Conservation (phyloP, 2,113 vertebrate species). For the Carassius carassius region DNA sequence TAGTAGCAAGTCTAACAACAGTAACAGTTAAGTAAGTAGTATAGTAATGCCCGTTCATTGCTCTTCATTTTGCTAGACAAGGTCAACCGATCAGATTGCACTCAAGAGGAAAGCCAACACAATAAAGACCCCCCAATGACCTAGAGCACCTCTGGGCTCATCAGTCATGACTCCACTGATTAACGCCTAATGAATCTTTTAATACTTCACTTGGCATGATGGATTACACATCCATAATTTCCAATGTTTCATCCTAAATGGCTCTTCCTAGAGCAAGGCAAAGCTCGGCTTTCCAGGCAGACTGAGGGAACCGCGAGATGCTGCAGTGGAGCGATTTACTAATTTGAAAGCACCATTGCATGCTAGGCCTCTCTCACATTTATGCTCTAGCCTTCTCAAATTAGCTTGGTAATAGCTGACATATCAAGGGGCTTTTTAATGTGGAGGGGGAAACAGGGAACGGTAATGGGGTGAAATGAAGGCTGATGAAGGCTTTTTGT, state of each 20-base stretch:
- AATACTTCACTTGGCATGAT: constrained; percentile 59
- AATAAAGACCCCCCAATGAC: constrained; percentile 11
- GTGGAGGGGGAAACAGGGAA: constrained; percentile 41
- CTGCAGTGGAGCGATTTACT: constrained; percentile 50
- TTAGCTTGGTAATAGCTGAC: constrained; percentile 63
- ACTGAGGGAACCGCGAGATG: constrained; percentile 36
- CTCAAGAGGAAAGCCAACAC: constrained; percentile 36
- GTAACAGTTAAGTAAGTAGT: background rate
- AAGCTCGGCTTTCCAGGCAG: constrained; percentile 45
- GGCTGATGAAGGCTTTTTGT: constrained; percentile 58
- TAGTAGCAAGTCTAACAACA: background rate
- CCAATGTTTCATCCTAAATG: constrained; percentile 65
- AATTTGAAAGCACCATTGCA: constrained; percentile 53
- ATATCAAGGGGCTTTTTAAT: constrained; percentile 58
- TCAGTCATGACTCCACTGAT: constrained; percentile 46
- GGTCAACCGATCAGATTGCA: constrained; percentile 36
- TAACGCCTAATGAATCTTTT: constrained; percentile 63
- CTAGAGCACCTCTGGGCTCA: constrained; percentile 4
- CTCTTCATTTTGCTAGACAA: background rate
- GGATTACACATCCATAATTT: constrained; percentile 68
- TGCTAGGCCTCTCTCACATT: constrained; percentile 40
- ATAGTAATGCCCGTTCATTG: background rate
- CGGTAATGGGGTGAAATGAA: constrained; percentile 64
- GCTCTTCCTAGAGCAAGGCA: constrained; percentile 46
- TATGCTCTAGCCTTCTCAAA: constrained; percentile 56